These are phyloP conservation scores for Lithophane semibrunnea DNA, from an alignment of 2,888 invertebrate genomes.

Conservation along the genomic window DNA sequence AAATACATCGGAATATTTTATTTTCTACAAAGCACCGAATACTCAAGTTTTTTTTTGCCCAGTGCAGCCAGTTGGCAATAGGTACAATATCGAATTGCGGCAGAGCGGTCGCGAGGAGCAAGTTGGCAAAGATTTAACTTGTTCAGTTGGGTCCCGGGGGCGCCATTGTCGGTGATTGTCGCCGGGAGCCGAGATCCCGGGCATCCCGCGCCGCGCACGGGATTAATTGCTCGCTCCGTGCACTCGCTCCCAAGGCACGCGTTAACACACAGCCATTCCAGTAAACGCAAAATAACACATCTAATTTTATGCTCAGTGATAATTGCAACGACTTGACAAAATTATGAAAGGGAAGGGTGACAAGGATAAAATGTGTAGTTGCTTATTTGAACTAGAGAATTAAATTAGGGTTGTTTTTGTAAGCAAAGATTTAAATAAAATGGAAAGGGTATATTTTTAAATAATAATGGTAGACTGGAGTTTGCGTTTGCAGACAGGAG, in stretches of 20 bases:
- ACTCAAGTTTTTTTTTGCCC: too few relatives aligned
- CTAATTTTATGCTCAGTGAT: slow-evolving; percentile 85
- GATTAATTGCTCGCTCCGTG: slow-evolving; percentile 87
- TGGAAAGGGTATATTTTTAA: background rate
- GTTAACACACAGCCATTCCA: slow-evolving; percentile 82
- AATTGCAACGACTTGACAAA: slow-evolving; percentile 74
- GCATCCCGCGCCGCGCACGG: slow-evolving; percentile 65
- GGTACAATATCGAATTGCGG: slow-evolving; percentile 72
- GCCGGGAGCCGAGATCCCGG: slow-evolving; percentile 80
- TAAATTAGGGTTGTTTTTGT: slow-evolving; percentile 2
- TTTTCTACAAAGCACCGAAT: background rate
- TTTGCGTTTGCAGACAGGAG: too few relatives aligned
- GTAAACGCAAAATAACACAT: slow-evolving; percentile 87
- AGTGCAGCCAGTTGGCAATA: slow-evolving; percentile 60
- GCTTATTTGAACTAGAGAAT: slow-evolving; percentile 8
- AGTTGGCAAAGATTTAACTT: slow-evolving; percentile 89
- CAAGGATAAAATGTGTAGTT: slow-evolving; percentile 21
- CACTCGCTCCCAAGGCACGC: slow-evolving; percentile 85
- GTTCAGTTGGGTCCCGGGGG: slow-evolving; percentile 84
- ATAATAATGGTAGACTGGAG: background rate
- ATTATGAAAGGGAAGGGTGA: slow-evolving; percentile 57
- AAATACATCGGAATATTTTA: slow-evolving; percentile 14
- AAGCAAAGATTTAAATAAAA: too few relatives aligned
- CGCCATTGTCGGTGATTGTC: slow-evolving; percentile 87
- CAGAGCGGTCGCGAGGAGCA: slow-evolving; percentile 66